Evolutionary conservation across 2,888 invertebrate species (phyloP), one percentile per base, ranked within the genome.

Genomic region (Caenorhabditis sp.): DNA sequence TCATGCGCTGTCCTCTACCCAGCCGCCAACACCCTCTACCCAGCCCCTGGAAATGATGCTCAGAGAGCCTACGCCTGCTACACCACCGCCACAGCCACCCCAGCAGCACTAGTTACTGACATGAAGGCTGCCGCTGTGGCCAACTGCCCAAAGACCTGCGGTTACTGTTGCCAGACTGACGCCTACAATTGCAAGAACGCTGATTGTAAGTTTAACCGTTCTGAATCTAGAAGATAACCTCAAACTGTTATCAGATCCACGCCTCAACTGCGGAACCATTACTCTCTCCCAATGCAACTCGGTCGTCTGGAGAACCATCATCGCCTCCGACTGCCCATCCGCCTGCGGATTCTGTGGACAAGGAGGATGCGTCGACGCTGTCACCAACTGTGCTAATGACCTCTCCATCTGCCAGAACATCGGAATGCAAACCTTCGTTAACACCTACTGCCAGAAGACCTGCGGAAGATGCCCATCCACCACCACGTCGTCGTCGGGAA

Each of bases 391-490:
- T 51, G 80, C 77, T 35, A 83, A 81, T n/a, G 83, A 85, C 41
- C 35, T 69, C 10, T 69, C 74, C 12, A 86, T 85, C 59, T 85
- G 85, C 61, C 59, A 35, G 12, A 82, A 74, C 68, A 72, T 68
- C 1, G 77, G 70, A 6, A 64, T 84, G 64, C 66, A 80, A 47
- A 47, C 63, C 19, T 86, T 86, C 56, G 85, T 80, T 7, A 74
- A 54, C 35, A 63, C 75, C 28, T 73, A 85, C 80, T 89, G 89
- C 68, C 76, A 89, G 47, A 85, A 82, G 35, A 85, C 89, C 4
- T 89, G 89, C 79, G 26, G 26, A 26, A 26, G 66, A 28, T 80
- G 80, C 44, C 28, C 58, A 58, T 47, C 47, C 0, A 47, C 47
- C 1, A 47, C 47, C 10, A 64, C 80, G n/a, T n/a, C n/a, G n/a